phyloP scores from a whole-genome alignment of 2,113 vertebrate species.

The Pseudorasbora parva region DNA sequence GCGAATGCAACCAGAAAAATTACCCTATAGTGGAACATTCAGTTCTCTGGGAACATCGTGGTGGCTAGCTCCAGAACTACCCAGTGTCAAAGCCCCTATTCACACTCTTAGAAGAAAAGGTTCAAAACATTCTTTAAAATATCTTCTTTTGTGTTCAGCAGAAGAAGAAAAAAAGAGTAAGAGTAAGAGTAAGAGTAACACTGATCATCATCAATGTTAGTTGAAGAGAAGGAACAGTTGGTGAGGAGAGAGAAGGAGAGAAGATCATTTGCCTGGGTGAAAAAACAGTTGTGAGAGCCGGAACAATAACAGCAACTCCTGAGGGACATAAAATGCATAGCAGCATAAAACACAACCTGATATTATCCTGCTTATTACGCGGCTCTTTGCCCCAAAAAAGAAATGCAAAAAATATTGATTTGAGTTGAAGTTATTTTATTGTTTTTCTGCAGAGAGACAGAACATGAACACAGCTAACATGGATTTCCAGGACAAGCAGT shows the following conservation, averaged over 20 bases:
- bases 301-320: not conserved
- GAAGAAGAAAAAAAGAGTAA: no score
- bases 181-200: not conserved
- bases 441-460: not conserved
- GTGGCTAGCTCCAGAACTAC: no score
- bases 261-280: not conserved
- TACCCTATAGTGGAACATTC: no score
- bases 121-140: no score
- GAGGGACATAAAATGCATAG: not conserved
- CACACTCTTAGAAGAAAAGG: no score
- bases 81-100: no score
- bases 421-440: not conserved
- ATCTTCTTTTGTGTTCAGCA: no score
- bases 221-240: not conserved
- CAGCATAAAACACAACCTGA: not conserved
- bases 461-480: not conserved
- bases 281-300: not conserved
- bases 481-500: not conserved
- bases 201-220: not conserved
- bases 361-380: conserved; percentile 5
- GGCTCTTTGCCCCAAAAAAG: not conserved
- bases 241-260: not conserved
- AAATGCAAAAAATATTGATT: not conserved
- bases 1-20: no score
- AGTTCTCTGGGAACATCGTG: no score